Evolutionary conservation across 2,888 invertebrate genomes (phyloP).

Genomic region (Cryptophagus acutangulus): DNA sequence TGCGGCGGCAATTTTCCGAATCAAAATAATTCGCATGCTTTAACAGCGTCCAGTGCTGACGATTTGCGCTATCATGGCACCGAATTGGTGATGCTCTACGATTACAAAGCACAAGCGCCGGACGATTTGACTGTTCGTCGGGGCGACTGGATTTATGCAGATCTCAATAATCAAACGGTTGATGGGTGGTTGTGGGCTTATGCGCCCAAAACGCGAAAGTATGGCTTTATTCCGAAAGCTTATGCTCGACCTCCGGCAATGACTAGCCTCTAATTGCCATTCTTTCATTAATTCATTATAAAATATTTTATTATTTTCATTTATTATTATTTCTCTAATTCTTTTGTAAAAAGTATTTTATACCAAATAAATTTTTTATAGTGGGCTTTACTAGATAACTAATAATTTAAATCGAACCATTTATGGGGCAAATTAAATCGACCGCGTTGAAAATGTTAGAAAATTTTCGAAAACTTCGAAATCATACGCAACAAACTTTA

Average conservation of each 20-base stretch:
- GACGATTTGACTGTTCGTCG: conserved; percentile 86
- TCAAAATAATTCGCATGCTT: conserved; percentile 36
- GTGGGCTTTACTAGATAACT: no score
- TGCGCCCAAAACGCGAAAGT: conserved; percentile 85
- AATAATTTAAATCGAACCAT: no score
- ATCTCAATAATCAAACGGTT: conserved; percentile 86
- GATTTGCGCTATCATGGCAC: conserved; percentile 81
- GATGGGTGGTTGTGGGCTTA: conserved; percentile 96
- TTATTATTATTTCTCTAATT: conserved; percentile 4
- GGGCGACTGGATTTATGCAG: conserved; percentile 94
- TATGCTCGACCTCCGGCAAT: conserved; percentile 90
- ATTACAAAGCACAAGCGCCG: conserved; percentile 92
- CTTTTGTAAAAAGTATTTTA: conserved; percentile 31
- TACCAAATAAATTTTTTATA: conserved; percentile 26
- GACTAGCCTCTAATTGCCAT: conserved; percentile 62
- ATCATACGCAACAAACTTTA: no score
- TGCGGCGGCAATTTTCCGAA: conserved; percentile 35
- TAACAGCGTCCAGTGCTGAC: conserved; percentile 46
- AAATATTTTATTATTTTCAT: conserved; percentile 4
- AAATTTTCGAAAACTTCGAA: not conserved
- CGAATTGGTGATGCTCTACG: conserved; percentile 89
- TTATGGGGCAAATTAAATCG: no score
- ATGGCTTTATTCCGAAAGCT: conserved; percentile 93
- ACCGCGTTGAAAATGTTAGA: no score
- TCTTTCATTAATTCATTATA: conserved; percentile 1